A percentile compares a stretch with the other conserved stretches of the same genome.
These are phyloP conservation scores for Andrena trimmerana DNA, from an alignment of 2,888 invertebrate species.

Conservation along the genomic window DNA sequence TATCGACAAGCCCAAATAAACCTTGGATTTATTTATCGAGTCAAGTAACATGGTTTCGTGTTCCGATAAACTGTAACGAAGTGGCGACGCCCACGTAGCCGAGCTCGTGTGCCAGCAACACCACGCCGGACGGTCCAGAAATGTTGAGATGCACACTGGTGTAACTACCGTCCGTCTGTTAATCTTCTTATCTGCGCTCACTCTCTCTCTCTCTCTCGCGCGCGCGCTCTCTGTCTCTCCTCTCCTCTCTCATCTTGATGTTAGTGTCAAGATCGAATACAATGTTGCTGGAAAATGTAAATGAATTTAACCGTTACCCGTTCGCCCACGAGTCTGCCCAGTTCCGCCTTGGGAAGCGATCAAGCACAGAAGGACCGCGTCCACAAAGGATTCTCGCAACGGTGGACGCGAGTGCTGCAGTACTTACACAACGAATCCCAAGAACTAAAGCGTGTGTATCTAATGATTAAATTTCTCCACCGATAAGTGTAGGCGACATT, in stretches of 20 bases:
- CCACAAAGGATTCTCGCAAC: background rate
- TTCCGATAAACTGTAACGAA: slow-evolving; percentile 73
- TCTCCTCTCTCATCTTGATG: background rate
- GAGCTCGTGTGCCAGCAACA: slow-evolving; percentile 45
- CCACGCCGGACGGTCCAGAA: slow-evolving; percentile 32
- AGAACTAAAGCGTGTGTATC: slow-evolving; percentile 12
- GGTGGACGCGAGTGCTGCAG: background rate
- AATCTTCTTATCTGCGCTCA: slow-evolving; percentile 4
- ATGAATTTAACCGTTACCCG: slow-evolving; percentile 64
- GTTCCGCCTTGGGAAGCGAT: slow-evolving; percentile 48
- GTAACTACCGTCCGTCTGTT: slow-evolving; percentile 30
- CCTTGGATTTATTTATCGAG: slow-evolving; percentile 74
- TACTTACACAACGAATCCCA: background rate
- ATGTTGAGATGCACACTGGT: slow-evolving; percentile 24
- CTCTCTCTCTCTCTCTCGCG: slow-evolving; percentile 21
- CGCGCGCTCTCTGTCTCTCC: slow-evolving; percentile 15
- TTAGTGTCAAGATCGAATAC: slow-evolving; percentile 34
- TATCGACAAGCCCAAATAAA: slow-evolving; percentile 69
- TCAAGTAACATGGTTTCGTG: slow-evolving; percentile 69
- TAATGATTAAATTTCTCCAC: slow-evolving; percentile 4
- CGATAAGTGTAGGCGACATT: background rate
- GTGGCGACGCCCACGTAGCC: slow-evolving; percentile 70
- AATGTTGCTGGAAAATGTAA: slow-evolving; percentile 63
- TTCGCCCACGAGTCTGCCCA: slow-evolving; percentile 50
- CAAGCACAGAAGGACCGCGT: background rate